Evolutionary conservation across 1,140 invertebrate species (phyloP).

Genomic region (Calliopsis andreniformis): DNA sequence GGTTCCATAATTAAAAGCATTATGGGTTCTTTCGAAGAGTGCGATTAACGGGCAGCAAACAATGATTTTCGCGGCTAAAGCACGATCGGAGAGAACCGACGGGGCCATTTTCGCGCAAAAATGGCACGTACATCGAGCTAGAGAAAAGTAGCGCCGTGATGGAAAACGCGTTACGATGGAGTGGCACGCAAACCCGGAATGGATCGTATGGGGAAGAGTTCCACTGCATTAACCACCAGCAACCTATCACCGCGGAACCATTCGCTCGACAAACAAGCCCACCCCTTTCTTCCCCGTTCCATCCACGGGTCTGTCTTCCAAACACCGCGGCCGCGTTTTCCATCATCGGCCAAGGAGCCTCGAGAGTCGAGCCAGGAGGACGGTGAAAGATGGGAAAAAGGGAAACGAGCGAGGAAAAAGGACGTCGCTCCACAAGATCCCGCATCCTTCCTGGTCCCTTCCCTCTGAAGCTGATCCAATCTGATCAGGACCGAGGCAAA

Average conservation of each 20-base stretch:
- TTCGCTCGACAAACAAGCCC: slow-evolving; percentile 68
- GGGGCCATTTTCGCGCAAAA: slow-evolving; percentile 60
- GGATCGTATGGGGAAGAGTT: slow-evolving; percentile 64
- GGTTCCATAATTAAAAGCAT: slow-evolving; percentile 43
- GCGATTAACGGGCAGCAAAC: slow-evolving; percentile 62
- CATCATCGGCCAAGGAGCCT: slow-evolving; percentile 8
- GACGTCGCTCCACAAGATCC: not conserved
- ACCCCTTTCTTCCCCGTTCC: not conserved
- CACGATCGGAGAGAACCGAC: slow-evolving; percentile 58
- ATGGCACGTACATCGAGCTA: slow-evolving; percentile 55
- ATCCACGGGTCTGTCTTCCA: slow-evolving; percentile 19
- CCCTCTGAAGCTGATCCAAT: slow-evolving; percentile 16
- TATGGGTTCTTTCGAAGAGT: slow-evolving; percentile 25
- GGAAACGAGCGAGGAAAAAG: not conserved
- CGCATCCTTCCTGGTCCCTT: slow-evolving; percentile 3
- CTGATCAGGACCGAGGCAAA: slow-evolving; percentile 1
- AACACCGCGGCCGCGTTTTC: slow-evolving; percentile 1
- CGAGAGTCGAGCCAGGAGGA: not conserved
- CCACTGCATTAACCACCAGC: slow-evolving; percentile 68
- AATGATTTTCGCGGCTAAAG: slow-evolving; percentile 41
- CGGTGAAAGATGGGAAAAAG: not conserved
- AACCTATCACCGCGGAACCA: slow-evolving; percentile 60
- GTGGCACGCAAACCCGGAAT: slow-evolving; percentile 68
- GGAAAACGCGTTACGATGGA: slow-evolving; percentile 74
- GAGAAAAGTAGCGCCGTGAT: slow-evolving; percentile 53